A percentile compares a stretch with the other conserved stretches of the same genome.
These are phyloP conservation scores for Acrocephalus scirpaceus DNA, from an alignment of 2,797 vertebrate genomes.

Conservation along the genomic window DNA sequence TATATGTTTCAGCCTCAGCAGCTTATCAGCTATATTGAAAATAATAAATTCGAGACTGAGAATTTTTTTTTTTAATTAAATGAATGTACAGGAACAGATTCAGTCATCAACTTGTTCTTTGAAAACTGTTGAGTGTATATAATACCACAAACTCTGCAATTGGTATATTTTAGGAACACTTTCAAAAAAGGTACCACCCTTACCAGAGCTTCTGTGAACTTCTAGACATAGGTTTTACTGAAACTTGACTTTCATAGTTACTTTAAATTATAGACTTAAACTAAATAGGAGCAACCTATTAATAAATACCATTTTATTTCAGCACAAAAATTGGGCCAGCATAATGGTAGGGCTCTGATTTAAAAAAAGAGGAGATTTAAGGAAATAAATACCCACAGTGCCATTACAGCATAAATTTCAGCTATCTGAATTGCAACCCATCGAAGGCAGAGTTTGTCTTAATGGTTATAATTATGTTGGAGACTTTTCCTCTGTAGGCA, in stretches of 20 bases:
- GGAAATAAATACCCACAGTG: not conserved
- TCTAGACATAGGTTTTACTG: not conserved
- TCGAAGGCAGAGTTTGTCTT: not conserved
- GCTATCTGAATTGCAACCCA: not conserved
- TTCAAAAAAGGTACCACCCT: not conserved
- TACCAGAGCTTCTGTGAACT: slow-evolving; percentile 21
- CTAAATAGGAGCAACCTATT: not conserved
- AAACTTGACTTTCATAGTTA: not conserved
- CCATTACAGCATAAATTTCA: not conserved
- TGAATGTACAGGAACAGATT: not conserved
- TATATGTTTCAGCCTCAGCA: not conserved
- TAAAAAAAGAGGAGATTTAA: not conserved
- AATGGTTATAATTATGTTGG: not conserved
- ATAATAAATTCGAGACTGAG: not conserved
- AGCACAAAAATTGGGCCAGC: not conserved
- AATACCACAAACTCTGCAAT: not conserved
- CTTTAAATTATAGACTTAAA: slow-evolving; percentile 35
- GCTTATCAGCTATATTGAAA: not conserved
- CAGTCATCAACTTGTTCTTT: not conserved
- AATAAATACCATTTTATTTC: slow-evolving; percentile 16
- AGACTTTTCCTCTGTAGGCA: not conserved
- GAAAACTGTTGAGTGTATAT: not conserved
- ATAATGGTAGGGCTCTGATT: not conserved
- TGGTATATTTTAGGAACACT: not conserved
- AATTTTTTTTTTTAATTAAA: not conserved